Evolutionary conservation across 2,797 vertebrate genomes (phyloP).

Genomic region (Hipposideros larvatus): DNA sequence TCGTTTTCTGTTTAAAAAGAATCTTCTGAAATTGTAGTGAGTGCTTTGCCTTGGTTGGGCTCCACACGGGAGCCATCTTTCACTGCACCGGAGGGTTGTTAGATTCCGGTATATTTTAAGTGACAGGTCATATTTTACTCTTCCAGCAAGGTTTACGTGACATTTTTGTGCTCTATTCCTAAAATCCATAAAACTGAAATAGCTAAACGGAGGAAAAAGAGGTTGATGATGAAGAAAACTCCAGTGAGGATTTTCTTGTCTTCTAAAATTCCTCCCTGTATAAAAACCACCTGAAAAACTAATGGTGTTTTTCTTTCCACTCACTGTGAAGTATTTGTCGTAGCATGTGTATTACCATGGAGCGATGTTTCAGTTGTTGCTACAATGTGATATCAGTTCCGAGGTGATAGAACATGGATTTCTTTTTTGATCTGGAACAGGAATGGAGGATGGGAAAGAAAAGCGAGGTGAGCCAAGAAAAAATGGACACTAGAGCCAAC

Average conservation of each 20-base stretch:
- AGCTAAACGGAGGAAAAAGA: background rate
- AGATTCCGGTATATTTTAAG: slow-evolving; percentile 5
- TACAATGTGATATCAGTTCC: background rate
- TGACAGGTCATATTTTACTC: background rate
- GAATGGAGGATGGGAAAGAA: background rate
- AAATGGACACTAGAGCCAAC: too few relatives aligned
- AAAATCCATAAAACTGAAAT: slow-evolving; percentile 50
- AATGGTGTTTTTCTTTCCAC: background rate
- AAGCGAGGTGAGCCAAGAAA: background rate
- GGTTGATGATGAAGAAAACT: background rate
- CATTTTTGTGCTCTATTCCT: slow-evolving; percentile 23
- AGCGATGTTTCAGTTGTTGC: background rate
- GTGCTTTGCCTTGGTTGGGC: background rate
- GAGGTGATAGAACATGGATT: background rate
- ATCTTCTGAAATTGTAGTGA: background rate
- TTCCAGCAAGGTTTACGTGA: background rate
- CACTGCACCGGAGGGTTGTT: background rate
- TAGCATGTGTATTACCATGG: background rate
- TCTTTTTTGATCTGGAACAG: background rate
- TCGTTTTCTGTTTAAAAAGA: background rate
- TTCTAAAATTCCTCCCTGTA: slow-evolving; percentile 24
- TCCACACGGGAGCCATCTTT: background rate
- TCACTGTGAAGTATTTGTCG: background rate
- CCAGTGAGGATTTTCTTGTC: slow-evolving; percentile 5
- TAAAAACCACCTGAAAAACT: background rate